A percentile compares a stretch with the other conserved stretches of the same genome.
Conservation (phyloP, 2,113 vertebrate species). For the Forbesichthys agassizii region DNA sequence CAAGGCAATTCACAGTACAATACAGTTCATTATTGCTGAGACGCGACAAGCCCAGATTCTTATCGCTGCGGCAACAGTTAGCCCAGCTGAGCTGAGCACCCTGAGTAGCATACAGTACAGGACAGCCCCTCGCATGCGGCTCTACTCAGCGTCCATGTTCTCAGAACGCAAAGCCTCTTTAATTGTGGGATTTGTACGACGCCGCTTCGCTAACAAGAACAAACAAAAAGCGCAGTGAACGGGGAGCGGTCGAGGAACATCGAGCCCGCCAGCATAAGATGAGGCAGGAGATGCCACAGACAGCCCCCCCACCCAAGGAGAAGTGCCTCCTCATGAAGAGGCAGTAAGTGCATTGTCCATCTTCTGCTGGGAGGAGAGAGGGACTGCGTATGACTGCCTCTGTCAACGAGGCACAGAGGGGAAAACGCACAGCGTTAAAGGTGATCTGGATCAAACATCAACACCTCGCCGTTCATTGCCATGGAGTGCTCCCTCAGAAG, state of each 20-base stretch:
- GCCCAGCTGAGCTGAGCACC: slow-evolving; percentile 24
- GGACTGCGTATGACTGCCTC: background rate
- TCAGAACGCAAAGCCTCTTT: slow-evolving; percentile 69
- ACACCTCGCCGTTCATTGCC: too few relatives aligned
- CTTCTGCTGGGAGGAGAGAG: slow-evolving; percentile 9
- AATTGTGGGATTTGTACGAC: slow-evolving; percentile 70
- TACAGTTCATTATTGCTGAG: slow-evolving; percentile 21
- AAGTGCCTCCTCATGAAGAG: slow-evolving; percentile 38
- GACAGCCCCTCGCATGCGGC: slow-evolving; percentile 24
- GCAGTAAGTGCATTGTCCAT: slow-evolving; percentile 16
- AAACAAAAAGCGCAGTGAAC: slow-evolving; percentile 53
- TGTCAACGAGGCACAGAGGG: background rate
- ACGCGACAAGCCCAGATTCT: slow-evolving; percentile 35
- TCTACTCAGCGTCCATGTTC: slow-evolving; percentile 49
- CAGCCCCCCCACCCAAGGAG: too few relatives aligned
- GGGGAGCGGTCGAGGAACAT: slow-evolving; percentile 43
- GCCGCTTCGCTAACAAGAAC: slow-evolving; percentile 62
- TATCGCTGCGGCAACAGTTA: slow-evolving; percentile 31
- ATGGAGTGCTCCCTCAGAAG: too few relatives aligned
- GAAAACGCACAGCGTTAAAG: background rate
- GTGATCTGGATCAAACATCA: too few relatives aligned
- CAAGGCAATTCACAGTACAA: slow-evolving; percentile 23
- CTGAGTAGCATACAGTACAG: slow-evolving; percentile 2
- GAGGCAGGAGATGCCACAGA: background rate
- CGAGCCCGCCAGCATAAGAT: slow-evolving; percentile 26